These are phyloP conservation scores for Notodonta dromedarius DNA, from an alignment of 2,888 invertebrate species.

Conservation along the genomic window DNA sequence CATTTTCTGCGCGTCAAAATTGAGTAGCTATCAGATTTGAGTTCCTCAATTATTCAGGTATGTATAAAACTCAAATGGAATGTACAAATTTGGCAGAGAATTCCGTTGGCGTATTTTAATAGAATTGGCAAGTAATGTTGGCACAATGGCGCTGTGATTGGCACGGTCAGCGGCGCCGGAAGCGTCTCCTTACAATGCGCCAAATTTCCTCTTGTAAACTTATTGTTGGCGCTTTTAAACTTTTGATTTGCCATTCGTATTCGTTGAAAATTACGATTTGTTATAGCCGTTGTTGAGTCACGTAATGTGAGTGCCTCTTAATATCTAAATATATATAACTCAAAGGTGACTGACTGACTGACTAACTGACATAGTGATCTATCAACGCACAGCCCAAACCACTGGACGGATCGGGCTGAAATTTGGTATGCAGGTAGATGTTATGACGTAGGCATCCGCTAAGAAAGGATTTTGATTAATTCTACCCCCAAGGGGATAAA, in stretches of 20 bases:
- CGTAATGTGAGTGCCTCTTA: background rate
- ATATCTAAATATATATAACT: background rate
- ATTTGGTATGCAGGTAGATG: too few species aligned
- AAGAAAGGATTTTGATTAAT: too few species aligned
- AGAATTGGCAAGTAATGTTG: slow-evolving; percentile 75
- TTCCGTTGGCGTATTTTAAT: slow-evolving; percentile 39
- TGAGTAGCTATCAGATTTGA: too few species aligned
- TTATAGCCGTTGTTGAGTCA: slow-evolving; percentile 5
- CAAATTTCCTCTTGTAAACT: slow-evolving; percentile 49
- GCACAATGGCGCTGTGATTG: slow-evolving; percentile 71
- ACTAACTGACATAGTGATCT: too few species aligned
- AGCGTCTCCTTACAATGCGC: slow-evolving; percentile 52
- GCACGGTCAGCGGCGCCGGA: slow-evolving; percentile 44
- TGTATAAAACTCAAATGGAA: slow-evolving; percentile 25
- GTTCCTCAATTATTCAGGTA: too few species aligned
- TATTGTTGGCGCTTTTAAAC: slow-evolving; percentile 41
- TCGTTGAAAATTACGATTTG: slow-evolving; percentile 20
- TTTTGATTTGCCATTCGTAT: slow-evolving; percentile 50
- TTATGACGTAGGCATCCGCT: too few species aligned
- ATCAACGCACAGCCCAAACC: too few species aligned
- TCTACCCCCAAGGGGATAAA: too few species aligned
- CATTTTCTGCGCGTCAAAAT: too few species aligned
- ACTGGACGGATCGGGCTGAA: too few species aligned
- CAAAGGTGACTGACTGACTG: too few species aligned
- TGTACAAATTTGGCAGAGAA: slow-evolving; percentile 28